phyloP scores from a whole-genome alignment of 2,888 invertebrate species.

The Platycheirus albimanus region DNA sequence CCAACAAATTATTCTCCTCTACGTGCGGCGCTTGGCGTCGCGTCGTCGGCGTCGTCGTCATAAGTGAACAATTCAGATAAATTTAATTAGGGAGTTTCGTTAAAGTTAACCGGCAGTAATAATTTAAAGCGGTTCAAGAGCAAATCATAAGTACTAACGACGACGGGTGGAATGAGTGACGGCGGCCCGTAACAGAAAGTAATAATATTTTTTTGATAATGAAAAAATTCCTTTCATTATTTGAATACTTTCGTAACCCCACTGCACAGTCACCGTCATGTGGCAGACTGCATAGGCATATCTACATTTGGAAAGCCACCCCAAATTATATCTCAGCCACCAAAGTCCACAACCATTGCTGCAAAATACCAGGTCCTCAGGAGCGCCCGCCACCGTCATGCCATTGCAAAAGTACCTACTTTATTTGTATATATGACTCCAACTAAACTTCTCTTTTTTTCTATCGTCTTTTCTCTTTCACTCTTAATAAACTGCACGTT shows the following conservation, averaged over 20 bases:
- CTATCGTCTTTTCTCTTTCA: not conserved
- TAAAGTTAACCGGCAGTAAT: slow-evolving; percentile 34
- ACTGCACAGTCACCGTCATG: not conserved
- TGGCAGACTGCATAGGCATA: slow-evolving; percentile 25
- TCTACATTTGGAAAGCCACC: slow-evolving; percentile 49
- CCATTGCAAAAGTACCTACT: slow-evolving; percentile 67
- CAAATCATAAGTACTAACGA: slow-evolving; percentile 50
- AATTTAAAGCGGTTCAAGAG: slow-evolving; percentile 35
- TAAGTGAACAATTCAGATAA: slow-evolving; percentile 71
- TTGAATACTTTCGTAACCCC: slow-evolving; percentile 69
- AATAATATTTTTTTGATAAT: slow-evolving; percentile 74
- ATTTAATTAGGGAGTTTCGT: slow-evolving; percentile 69
- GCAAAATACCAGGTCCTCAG: slow-evolving; percentile 56
- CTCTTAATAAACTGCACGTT: slow-evolving; percentile 17
- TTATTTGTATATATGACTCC: slow-evolving; percentile 70
- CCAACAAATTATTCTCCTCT: too few relatives aligned
- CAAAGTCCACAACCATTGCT: slow-evolving; percentile 22
- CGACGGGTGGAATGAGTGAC: too few relatives aligned
- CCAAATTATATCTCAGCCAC: slow-evolving; percentile 39
- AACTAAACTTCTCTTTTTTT: slow-evolving; percentile 49
- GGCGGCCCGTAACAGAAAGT: slow-evolving; percentile 38
- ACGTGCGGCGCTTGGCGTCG: too few relatives aligned
- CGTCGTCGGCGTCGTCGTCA: too few relatives aligned
- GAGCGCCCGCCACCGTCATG: too few relatives aligned
- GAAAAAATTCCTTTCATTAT: slow-evolving; percentile 75